Evolutionary conservation across 2,888 invertebrate species (phyloP).

Genomic region (Platerodrilus igneus): DNA sequence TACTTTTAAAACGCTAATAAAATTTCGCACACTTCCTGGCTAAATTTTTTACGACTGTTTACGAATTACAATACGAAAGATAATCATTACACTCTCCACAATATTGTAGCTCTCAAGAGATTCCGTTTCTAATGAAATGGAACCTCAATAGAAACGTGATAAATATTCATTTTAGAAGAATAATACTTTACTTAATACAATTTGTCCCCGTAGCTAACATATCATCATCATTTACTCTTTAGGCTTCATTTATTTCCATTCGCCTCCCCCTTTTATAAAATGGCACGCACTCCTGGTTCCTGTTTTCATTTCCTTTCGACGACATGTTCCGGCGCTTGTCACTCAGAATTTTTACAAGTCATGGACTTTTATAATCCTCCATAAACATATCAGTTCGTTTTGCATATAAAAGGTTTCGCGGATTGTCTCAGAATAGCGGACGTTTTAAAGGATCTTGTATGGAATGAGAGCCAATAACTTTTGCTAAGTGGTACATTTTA

Average conservation of each 20-base stretch:
- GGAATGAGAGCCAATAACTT: neutral
- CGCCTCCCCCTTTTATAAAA: constrained; percentile 28
- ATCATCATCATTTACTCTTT: constrained; percentile 40
- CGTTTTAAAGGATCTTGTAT: constrained; percentile 31
- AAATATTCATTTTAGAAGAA: no score
- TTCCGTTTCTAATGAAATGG: no score
- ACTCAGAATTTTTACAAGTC: constrained; percentile 50
- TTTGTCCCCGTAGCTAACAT: constrained; percentile 38
- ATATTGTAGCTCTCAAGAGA: no score
- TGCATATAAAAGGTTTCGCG: constrained; percentile 46
- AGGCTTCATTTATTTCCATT: constrained; percentile 48
- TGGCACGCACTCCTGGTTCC: constrained; percentile 44
- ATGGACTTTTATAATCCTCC: constrained; percentile 49
- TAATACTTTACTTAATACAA: constrained; percentile 25
- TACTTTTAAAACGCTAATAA: no score
- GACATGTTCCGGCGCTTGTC: constrained; percentile 46
- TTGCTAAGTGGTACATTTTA: constrained; percentile 15
- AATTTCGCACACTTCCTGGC: no score
- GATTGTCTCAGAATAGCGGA: constrained; percentile 43
- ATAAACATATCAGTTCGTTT: constrained; percentile 48
- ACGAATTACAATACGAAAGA: no score
- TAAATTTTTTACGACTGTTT: no score
- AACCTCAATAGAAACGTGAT: no score
- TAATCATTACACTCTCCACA: no score
- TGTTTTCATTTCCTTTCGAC: constrained; percentile 48